These are phyloP conservation scores for Palythoa caribaeorum DNA, from an alignment of 92 coral and sea anemone genomes.

Conservation along the genomic window DNA sequence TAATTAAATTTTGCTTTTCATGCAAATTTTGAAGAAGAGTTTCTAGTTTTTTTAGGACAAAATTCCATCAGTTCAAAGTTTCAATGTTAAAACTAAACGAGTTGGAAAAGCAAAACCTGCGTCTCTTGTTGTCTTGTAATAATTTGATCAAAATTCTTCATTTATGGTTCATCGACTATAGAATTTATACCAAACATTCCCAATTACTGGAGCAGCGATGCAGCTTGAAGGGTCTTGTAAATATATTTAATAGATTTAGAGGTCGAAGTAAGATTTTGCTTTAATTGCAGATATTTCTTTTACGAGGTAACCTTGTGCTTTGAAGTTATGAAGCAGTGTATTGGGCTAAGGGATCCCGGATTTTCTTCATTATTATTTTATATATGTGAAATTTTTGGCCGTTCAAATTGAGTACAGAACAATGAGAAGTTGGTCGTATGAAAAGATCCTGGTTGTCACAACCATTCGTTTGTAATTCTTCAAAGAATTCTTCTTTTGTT, in stretches of 20 bases:
- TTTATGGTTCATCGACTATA: background rate
- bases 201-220: background rate
- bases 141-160: background rate
- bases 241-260: slow-evolving; percentile 28
- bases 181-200: background rate
- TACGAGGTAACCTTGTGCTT: background rate
- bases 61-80: too few relatives aligned
- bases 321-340: background rate
- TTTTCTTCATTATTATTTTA: slow-evolving; percentile 3
- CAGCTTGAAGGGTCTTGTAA: slow-evolving; percentile 54
- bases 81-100: too few relatives aligned
- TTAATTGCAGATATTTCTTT: background rate
- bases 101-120: background rate
- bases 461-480: too few relatives aligned
- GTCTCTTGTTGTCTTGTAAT: background rate
- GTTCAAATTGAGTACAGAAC: background rate
- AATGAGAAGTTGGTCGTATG: background rate
- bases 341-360: background rate
- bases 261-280: background rate
- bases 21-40: too few relatives aligned
- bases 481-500: too few relatives aligned
- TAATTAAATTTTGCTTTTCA: too few relatives aligned
- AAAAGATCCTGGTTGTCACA: background rate
- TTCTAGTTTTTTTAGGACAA: too few relatives aligned
- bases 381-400: slow-evolving; percentile 25